These are phyloP conservation scores for Pampus argenteus DNA, from an alignment of 2,797 vertebrate species.

Conservation along the genomic window DNA sequence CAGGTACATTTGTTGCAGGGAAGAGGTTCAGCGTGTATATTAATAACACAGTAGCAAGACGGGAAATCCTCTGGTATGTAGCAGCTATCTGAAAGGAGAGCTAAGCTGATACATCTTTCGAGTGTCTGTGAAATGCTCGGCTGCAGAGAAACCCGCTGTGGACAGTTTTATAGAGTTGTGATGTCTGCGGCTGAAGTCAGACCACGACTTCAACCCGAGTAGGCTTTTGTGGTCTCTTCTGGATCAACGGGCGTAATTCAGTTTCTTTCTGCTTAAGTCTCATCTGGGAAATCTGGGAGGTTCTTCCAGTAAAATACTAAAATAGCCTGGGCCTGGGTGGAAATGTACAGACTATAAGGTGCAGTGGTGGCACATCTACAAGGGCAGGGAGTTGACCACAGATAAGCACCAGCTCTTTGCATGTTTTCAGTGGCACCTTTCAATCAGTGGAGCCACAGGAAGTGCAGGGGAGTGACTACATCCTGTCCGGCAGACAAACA, in stretches of 20 bases:
- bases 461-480: constrained; percentile 62
- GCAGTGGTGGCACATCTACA: not conserved
- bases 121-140: constrained; percentile 4
- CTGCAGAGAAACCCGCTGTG: constrained; percentile 16
- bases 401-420: constrained; percentile 18
- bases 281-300: constrained; percentile 45
- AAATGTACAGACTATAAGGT: not conserved
- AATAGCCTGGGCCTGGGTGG: too few relatives aligned
- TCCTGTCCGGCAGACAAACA: constrained; percentile 57
- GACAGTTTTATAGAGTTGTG: constrained; percentile 22
- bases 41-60: too few relatives aligned
- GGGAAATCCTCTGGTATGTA: not conserved
- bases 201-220: constrained; percentile 37
- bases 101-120: not conserved
- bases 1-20: too few relatives aligned
- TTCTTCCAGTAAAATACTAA: constrained; percentile 66
- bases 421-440: constrained; percentile 43
- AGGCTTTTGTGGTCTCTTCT: constrained; percentile 30
- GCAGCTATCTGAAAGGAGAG: constrained; percentile 3
- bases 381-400: constrained; percentile 27
- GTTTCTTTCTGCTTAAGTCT: constrained; percentile 5
- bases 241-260: constrained; percentile 30
- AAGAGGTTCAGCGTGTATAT: too few relatives aligned
- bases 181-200: constrained; percentile 44
- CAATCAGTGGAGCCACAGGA: constrained; percentile 64